Base-by-base conservation (phyloP, 2,797 vertebrate genomes). In the Podarcis lilfordi region DNA sequence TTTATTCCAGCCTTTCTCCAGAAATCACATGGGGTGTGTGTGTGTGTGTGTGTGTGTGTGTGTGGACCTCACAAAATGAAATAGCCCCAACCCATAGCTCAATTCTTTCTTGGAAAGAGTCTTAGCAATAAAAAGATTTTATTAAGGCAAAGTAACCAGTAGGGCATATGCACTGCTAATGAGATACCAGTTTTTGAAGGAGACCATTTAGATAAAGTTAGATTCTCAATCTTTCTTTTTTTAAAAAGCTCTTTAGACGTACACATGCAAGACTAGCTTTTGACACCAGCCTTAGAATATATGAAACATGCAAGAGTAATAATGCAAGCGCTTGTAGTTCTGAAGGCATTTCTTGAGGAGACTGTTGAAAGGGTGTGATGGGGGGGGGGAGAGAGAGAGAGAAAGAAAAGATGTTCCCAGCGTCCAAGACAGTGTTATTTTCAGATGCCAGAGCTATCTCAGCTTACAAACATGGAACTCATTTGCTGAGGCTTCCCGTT, bases 211-310 rank as follows among this genome's bases (percentile, higher is more conserved):
- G 86, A 86, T 93, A 96, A 96, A 92, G 77, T 81, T 86, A 84
- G 86, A 87, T 94, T 94, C 92, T 91, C 84, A 84, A 83, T 93
- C 11, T 50, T 40, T 23, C 74, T n/a, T 79, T 17, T 9, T 2
- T 85, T 92, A 89, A 93, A 91, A 43, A 21, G 64, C 83, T 94
- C 90, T 94, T 96, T 94, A 88, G 40, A 90, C 94, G 93, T 95
- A 59, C 82, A 92, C 82, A 91, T 45, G 90, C 82, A 91, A 66
- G 90, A 90, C 89, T 82, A 92, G 80, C 82, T 90, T 95, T 93
- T 93, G 93, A 89, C 92, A 90, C 69, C 80, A 89, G 66, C n/a
- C 1, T 61, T 89, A 75, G 68, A 91, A 94, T 92, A 88, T 93
- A 87, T 81, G 93, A 95, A 95, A 93, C 45, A 94, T 90, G 78